Evolutionary conservation across 2,797 vertebrate species (phyloP), one percentile per base, ranked within the genome.

Genomic region (Mionectes olivaceus): DNA sequence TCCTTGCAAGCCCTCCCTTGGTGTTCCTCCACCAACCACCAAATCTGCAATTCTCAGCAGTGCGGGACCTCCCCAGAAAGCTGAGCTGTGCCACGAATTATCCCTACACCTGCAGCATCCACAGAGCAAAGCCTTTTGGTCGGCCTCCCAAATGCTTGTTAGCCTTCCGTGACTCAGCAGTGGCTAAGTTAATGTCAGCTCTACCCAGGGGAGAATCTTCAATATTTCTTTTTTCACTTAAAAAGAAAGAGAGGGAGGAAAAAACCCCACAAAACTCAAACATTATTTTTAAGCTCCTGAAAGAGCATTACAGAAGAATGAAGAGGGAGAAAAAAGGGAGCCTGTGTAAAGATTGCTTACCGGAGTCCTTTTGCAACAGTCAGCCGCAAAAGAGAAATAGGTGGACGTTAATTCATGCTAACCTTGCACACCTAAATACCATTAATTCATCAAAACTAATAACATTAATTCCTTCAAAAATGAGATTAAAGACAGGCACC

Each of bases 361-460:
- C 86, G 12, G 73, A 75, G 94, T 88, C 87, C 80, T 94, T 89
- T 88, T 73, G 85, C 74, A 65, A 68, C 15, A 96, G 93, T 75
- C 94, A 97, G 93, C 37, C 84, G 95, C 70, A 71, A 94, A 95
- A 96, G 90, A 93, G 90, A 94, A 97, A 95, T 81, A 94, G 94
- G 94, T 97, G 95, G 96, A 94, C 96, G 69, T 97, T 97, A 97
- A 97, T 97, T 97, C 95, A 94, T 94, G 94, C 90, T 95, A 97
- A 96, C 97, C 96, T 96, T 96, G 96, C 93, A 96, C 93, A 96
- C 95, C 95, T 97, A 97, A 95, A 97, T 97, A 96, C 96, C 95
- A 98, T 97, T 98, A 98, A 97, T 98, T 98, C 89, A 83, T 98
- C 97, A 96, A 97, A 97, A 96, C 93, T 98, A 98, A 97, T 97